A percentile compares a stretch with the other conserved stretches of the same genome.
These are phyloP conservation scores for Hepsetus odoe DNA, from an alignment of 2,113 vertebrate species.

Conservation along the genomic window DNA sequence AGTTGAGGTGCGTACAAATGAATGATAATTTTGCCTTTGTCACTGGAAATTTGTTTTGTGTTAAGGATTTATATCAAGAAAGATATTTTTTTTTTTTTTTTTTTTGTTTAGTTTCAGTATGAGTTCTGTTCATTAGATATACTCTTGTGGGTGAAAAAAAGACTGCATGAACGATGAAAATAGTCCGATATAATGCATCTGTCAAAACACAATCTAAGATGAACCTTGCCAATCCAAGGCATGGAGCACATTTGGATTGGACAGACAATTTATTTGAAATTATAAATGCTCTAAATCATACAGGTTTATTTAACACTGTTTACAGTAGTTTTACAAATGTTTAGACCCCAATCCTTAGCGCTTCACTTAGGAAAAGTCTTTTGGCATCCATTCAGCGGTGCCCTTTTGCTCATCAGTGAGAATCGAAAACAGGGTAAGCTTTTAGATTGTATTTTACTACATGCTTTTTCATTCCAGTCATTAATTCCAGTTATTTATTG, in stretches of 20 bases:
- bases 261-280: constrained; percentile 13
- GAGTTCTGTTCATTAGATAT: constrained; percentile 33
- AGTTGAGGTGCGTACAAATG: constrained; percentile 33
- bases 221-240: constrained; percentile 8
- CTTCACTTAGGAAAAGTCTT: background rate
- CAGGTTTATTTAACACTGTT: constrained; percentile 34
- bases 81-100: constrained; percentile 42
- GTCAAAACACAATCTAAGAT: background rate
- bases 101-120: constrained; percentile 20
- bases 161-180: constrained; percentile 39
- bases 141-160: constrained; percentile 7
- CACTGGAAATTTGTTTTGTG: constrained; percentile 45
- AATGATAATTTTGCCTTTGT: constrained; percentile 54
- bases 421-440: constrained; percentile 48
- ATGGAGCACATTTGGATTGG: constrained; percentile 4
- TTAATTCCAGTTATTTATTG: constrained; percentile 35
- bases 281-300: background rate
- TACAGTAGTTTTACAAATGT: background rate
- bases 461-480: constrained; percentile 14
- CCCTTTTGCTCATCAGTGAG: constrained; percentile 6
- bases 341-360: constrained; percentile 4
- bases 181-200: constrained; percentile 3
- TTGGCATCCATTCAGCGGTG: background rate
- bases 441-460: constrained; percentile 2
- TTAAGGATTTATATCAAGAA: constrained; percentile 43